Percentiles rank a stretch among this genome's conserved stretches.
Conservation (phyloP, 2,113 vertebrate species). For the Xenopus laevis region DNA sequence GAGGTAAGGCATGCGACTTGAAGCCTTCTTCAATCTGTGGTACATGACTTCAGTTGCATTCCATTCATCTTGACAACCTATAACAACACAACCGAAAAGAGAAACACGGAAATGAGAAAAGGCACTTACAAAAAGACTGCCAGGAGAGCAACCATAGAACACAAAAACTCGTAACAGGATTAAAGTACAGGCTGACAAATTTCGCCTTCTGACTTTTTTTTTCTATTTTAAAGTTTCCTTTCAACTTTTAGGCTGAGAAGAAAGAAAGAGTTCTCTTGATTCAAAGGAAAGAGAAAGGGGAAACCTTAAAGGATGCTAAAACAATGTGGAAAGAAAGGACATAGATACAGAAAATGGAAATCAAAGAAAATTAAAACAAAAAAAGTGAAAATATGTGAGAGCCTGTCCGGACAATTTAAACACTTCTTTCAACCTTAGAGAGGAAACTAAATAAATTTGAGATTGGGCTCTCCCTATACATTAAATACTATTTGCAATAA, state of each 20-base stretch:
- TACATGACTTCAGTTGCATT: conserved; percentile 78
- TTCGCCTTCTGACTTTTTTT: conserved; percentile 50
- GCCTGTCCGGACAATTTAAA: no score
- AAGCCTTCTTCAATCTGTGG: conserved; percentile 60
- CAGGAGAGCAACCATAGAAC: conserved; percentile 57
- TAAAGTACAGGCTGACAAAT: conserved; percentile 58
- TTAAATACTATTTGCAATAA: no score
- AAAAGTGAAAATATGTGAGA: no score
- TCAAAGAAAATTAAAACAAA: conserved; percentile 12
- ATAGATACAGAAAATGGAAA: conserved; percentile 39
- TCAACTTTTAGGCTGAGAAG: conserved; percentile 53
- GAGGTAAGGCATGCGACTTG: conserved; percentile 58
- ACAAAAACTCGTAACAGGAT: conserved; percentile 61
- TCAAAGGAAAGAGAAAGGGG: conserved; percentile 55
- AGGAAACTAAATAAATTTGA: no score
- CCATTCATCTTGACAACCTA: conserved; percentile 74
- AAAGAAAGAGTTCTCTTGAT: conserved; percentile 51
- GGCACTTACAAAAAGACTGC: conserved; percentile 64
- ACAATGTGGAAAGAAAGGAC: conserved; percentile 41
- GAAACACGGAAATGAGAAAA: conserved; percentile 77
- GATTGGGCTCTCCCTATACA: no score
- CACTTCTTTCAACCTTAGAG: no score
- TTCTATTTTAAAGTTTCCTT: conserved; percentile 53
- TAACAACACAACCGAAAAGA: conserved; percentile 64
- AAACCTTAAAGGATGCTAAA: conserved; percentile 53